phyloP scores from a whole-genome alignment of 2,888 invertebrate genomes.

The Sminthurinus aureus region DNA sequence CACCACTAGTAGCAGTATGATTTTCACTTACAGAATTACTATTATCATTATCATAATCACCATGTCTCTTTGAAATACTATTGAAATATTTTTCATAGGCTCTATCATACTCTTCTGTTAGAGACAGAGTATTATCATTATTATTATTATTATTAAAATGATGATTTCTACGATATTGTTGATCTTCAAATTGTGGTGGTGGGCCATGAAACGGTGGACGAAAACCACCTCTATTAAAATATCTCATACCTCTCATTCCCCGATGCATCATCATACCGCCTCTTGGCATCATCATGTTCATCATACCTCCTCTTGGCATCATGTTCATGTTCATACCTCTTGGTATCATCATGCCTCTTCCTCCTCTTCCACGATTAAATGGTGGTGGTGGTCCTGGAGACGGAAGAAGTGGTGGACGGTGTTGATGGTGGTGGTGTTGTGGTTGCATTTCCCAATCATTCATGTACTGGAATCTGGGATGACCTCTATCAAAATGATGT shows the following conservation, averaged over 20 bases:
- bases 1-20: not conserved
- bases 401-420: not conserved
- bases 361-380: constrained; percentile 32
- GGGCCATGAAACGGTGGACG: constrained; percentile 28
- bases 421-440: not conserved
- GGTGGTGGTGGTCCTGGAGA: not conserved
- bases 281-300: not conserved
- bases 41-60: not conserved
- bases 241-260: constrained; percentile 16
- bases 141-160: constrained; percentile 13
- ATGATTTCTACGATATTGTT: too few species aligned
- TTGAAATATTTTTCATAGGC: constrained; percentile 58
- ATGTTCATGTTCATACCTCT: not conserved
- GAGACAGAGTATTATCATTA: constrained; percentile 29
- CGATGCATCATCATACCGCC: not conserved
- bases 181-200: too few species aligned
- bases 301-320: not conserved
- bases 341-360: not conserved
- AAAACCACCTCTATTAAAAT: constrained; percentile 4
- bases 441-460: constrained; percentile 40
- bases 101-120: constrained; percentile 50
- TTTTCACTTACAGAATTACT: not conserved
- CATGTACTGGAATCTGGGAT: constrained; percentile 27
- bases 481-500: constrained; percentile 5
- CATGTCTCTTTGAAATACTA: constrained; percentile 47